Evolutionary conservation across 2,797 vertebrate genomes (phyloP).

Genomic region (Enteromius afrohamiltoni): DNA sequence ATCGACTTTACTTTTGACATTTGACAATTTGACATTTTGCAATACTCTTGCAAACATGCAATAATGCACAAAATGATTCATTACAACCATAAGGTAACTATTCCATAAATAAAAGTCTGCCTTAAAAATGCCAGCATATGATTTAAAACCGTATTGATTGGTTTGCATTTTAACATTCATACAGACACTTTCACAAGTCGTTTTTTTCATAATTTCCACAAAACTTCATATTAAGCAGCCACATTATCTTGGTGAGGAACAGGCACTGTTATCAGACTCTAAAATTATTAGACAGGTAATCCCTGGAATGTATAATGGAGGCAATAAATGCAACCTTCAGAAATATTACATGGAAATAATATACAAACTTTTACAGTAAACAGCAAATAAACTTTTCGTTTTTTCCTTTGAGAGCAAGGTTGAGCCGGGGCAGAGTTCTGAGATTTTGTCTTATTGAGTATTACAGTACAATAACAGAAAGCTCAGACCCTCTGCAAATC

Average conservation of each 20-base stretch:
- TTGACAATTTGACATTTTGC: not conserved
- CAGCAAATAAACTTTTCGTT: not conserved
- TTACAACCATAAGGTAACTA: not conserved
- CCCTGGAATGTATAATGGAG: not conserved
- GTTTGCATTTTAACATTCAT: not conserved
- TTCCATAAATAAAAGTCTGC: not conserved
- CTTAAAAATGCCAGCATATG: not conserved
- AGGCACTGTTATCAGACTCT: not conserved
- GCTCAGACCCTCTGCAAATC: slow-evolving; percentile 8
- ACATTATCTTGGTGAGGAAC: not conserved
- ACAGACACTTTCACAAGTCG: not conserved
- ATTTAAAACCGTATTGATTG: not conserved
- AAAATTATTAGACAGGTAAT: not conserved
- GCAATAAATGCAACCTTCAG: not conserved
- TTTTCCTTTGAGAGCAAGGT: not conserved
- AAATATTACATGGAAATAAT: not conserved
- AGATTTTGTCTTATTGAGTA: slow-evolving; percentile 5
- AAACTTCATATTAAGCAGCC: not conserved
- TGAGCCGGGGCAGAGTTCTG: not conserved
- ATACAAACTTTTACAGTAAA: not conserved
- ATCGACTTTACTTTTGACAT: not conserved
- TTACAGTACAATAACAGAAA: slow-evolving; percentile 3
- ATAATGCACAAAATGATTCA: not conserved
- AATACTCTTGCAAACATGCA: not conserved
- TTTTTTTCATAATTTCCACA: not conserved